phyloP scores from a whole-genome alignment of 1,140 invertebrate genomes.

The Zaprionus ornatus region DNA sequence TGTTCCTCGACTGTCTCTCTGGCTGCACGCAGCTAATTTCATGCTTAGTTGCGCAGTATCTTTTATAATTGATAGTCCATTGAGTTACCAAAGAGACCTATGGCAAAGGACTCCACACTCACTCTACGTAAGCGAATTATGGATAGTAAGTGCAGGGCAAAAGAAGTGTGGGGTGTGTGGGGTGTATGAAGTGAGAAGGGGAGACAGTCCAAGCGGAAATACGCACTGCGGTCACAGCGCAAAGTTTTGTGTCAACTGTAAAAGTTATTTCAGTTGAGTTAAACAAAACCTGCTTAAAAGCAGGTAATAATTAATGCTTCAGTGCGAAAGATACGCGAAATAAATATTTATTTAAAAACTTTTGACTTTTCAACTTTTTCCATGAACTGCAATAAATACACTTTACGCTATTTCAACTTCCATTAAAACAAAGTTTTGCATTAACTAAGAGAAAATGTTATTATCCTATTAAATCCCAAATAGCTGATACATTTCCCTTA shows the following conservation, averaged over 20 bases:
- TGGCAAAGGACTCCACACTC: background rate
- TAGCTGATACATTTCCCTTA: no score
- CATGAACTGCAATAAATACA: no score
- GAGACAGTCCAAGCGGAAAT: conserved; percentile 2
- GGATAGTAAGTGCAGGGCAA: background rate
- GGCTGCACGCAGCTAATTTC: conserved; percentile 73
- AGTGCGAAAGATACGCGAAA: background rate
- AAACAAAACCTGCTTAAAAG: conserved; percentile 10
- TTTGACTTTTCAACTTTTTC: background rate
- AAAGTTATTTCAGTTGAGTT: background rate
- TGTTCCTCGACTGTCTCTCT: conserved; percentile 29
- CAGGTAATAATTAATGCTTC: background rate
- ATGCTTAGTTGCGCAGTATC: conserved; percentile 71
- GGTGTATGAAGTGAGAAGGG: no score
- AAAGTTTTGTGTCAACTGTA: conserved; percentile 22
- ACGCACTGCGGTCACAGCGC: conserved; percentile 14
- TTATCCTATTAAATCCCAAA: no score
- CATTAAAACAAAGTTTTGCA: no score
- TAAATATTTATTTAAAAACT: background rate
- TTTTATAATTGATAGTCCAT: conserved; percentile 64
- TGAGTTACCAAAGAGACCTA: background rate
- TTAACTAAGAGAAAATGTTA: no score
- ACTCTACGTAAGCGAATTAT: background rate
- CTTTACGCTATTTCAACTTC: no score
- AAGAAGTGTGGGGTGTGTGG: no score